Evolutionary conservation across 2,797 vertebrate genomes (phyloP), one percentile per base, ranked within the genome.

Genomic region (Chrosomus eos): DNA sequence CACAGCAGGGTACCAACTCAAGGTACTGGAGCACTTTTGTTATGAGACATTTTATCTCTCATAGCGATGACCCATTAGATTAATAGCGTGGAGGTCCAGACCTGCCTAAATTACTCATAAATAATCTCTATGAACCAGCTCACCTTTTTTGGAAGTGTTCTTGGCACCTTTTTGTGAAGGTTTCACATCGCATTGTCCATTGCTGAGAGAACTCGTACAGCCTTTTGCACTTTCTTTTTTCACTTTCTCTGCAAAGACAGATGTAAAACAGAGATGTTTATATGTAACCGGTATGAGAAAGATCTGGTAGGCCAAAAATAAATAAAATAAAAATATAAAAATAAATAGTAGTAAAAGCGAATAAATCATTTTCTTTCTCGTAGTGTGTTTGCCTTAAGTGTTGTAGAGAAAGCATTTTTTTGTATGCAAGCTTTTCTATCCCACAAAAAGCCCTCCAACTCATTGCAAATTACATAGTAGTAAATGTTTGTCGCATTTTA

Each of bases 1-100:
- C 11, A 21, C 11, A 21, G 64, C 70, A 87, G 26, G 45, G 45
- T 60, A 60, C 85, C 88, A 85, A 90, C 86, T 87, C 38, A 9
- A 85, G 71, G 82, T 85, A 70, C 88, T 73, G 85, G 83, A 80
- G 48, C 55, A 84, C 85, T 92, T 90, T 91, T 92, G 11, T 89
- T 88, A 90, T 91, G 89, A 48, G 14, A 88, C 91, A 89, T 82
- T 86, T 43, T 18, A 73, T 73, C 68, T 55, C 7, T 82, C 23
- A 13, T 84, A 79, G 40, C 23, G 38, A 66, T 88, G 85, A 89
- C 91, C 89, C 78, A 73, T 90, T 89, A 90, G 83, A 72, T 84
- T 88, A 64, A 45, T 13, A 66, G 10, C 1, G 19, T 64, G 23
- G 26, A 48, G 74, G 64, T 62, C 48, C 9, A 62, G 51, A 70